Evolutionary conservation across 2,888 invertebrate species (phyloP).

Genomic region (Seladonia tumulorum): DNA sequence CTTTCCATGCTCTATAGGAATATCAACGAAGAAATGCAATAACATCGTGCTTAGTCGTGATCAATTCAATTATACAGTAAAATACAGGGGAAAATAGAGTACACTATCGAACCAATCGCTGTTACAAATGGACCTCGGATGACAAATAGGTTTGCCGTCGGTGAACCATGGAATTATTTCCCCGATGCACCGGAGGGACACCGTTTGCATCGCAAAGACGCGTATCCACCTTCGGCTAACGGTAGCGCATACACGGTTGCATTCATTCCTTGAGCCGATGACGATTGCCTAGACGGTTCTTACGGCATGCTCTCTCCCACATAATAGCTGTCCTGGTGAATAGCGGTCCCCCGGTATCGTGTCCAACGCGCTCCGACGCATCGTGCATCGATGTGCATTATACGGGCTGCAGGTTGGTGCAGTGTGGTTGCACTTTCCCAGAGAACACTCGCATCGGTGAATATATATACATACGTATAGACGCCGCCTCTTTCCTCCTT

Average conservation of each 20-base stretch:
- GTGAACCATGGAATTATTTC: too few species aligned
- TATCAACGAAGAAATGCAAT: not conserved
- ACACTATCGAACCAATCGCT: not conserved
- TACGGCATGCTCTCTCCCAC: slow-evolving; percentile 4
- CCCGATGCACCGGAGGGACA: not conserved
- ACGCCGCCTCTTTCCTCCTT: not conserved
- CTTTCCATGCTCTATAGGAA: not conserved
- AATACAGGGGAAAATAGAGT: not conserved
- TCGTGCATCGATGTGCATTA: slow-evolving; percentile 32
- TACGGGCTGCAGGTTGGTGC: slow-evolving; percentile 15
- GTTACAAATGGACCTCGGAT: not conserved
- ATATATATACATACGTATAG: not conserved
- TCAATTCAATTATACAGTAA: not conserved
- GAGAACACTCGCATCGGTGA: slow-evolving; percentile 27
- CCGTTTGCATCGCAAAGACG: not conserved
- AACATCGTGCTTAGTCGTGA: too few species aligned
- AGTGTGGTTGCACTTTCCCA: slow-evolving; percentile 10
- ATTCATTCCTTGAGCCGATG: slow-evolving; percentile 6
- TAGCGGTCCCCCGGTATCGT: slow-evolving; percentile 6
- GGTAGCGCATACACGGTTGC: not conserved
- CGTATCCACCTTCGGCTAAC: not conserved
- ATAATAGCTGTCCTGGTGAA: slow-evolving; percentile 1
- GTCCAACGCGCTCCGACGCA: slow-evolving; percentile 28
- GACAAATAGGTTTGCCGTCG: not conserved
- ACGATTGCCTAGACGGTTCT: slow-evolving; percentile 6